Evolutionary conservation across 92 coral and sea anemone genomes (phyloP), one percentile per base, ranked within the genome.

Genomic region (Actinernus sp.): DNA sequence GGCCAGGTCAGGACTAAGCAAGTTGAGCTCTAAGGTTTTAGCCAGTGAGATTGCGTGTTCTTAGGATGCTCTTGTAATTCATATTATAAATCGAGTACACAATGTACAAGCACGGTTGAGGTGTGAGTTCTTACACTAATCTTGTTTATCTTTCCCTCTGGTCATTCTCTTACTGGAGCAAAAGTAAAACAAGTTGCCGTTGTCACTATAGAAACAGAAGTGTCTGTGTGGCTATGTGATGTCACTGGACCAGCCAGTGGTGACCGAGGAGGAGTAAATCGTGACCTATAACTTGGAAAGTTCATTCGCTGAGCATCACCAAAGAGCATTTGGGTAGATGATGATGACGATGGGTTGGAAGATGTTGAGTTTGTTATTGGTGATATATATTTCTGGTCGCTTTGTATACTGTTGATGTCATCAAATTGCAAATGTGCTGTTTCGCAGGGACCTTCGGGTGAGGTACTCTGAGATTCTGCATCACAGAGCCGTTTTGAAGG

Each of bases 221-320:
- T 69, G 49, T 84, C 96, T 8, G 61, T 87, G 44, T 78, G 90
- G 52, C 71, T 58, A 21, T 87, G 88, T 7, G 95, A 68, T 14
- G 84, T 91, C 12, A 76, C 68, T 52, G 98, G 93, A 24, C 98
- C 97, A 28, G 97, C 98, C 51, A 94, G 90, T n/a, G 98, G 98
- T 11, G 98, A 94, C 43, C 97, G 68, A 14, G 98, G 98, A 16
- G 98, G 98, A 4, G 98, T 94, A 51, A 91, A 91, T 40, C 92
- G 71, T 63, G 92, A 84, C n/a, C 97, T 85, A 57, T 76, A 91
- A 57, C 64, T 61, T 16, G 94, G 82, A 44, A 88, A 66, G 0
- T 78, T 68, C 34, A 64, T 91, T 44, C 97, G 74, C 2, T 76
- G 92, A 19, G 85, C 28, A 34, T 94, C 95, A 12, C 92, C 92